Evolutionary conservation across 2,113 vertebrate species (phyloP).

Genomic region (Pipra filicauda): DNA sequence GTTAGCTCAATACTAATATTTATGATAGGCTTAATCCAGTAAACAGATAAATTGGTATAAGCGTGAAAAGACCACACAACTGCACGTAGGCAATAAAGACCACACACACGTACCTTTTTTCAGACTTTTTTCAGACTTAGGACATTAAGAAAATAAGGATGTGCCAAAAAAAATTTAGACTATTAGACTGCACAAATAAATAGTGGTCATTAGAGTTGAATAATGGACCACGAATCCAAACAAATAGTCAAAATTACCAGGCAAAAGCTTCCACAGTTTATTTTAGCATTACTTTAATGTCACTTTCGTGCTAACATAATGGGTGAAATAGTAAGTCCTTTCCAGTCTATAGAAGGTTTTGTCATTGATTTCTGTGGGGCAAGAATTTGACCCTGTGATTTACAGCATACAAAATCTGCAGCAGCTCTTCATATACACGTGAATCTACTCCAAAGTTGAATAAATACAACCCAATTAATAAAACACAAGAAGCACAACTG

Average conservation of each 20-base stretch:
- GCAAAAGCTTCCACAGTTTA: slow-evolving; percentile 30
- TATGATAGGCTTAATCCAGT: slow-evolving; percentile 25
- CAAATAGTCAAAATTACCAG: slow-evolving; percentile 26
- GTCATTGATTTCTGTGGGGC: slow-evolving; percentile 1
- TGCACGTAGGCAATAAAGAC: slow-evolving; percentile 7
- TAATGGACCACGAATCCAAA: slow-evolving; percentile 48
- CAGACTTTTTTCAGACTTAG: background rate
- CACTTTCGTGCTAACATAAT: background rate
- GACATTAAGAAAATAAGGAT: slow-evolving; percentile 35
- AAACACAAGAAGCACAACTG: background rate
- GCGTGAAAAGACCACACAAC: slow-evolving; percentile 14
- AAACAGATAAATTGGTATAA: slow-evolving; percentile 45
- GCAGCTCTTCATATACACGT: background rate
- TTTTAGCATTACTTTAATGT: slow-evolving; percentile 32
- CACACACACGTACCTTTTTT: slow-evolving; percentile 24
- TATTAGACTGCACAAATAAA: slow-evolving; percentile 58
- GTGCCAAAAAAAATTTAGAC: slow-evolving; percentile 29
- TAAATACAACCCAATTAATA: background rate
- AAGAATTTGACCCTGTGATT: slow-evolving; percentile 24
- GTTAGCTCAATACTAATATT: slow-evolving; percentile 13
- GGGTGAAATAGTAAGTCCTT: background rate
- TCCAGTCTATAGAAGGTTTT: slow-evolving; percentile 2
- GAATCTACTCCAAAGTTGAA: background rate
- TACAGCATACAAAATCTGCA: background rate
- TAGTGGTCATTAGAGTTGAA: slow-evolving; percentile 30